Evolutionary conservation across 2,888 invertebrate genomes (phyloP).

Genomic region (Malthinus flaveolus): DNA sequence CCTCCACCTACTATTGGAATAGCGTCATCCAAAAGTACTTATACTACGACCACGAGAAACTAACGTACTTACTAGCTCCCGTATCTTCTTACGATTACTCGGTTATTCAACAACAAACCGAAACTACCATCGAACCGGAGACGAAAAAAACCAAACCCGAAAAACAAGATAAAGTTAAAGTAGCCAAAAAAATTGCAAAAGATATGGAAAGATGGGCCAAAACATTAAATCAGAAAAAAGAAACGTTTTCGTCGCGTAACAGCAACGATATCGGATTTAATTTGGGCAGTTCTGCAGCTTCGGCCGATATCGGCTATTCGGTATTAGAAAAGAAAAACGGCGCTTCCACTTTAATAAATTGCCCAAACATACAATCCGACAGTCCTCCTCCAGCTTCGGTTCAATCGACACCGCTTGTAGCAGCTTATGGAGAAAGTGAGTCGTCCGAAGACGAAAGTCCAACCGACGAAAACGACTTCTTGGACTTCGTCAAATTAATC

Average conservation of each 20-base stretch:
- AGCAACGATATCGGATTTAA: slow-evolving; percentile 35
- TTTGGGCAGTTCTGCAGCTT: slow-evolving; percentile 61
- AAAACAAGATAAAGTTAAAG: slow-evolving; percentile 93
- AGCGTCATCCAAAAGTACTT: slow-evolving; percentile 87
- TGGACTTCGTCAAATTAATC: slow-evolving; percentile 88
- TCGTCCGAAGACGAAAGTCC: slow-evolving; percentile 60
- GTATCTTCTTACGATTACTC: slow-evolving; percentile 42
- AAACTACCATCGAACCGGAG: slow-evolving; percentile 49
- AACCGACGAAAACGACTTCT: slow-evolving; percentile 72
- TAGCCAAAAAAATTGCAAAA: slow-evolving; percentile 96
- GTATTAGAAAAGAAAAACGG: slow-evolving; percentile 78
- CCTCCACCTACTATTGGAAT: slow-evolving; percentile 95
- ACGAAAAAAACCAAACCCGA: slow-evolving; percentile 72
- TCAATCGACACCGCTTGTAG: slow-evolving; percentile 62
- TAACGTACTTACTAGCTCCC: slow-evolving; percentile 64
- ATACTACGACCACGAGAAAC: slow-evolving; percentile 86
- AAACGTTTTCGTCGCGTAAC: slow-evolving; percentile 55
- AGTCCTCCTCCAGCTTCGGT: slow-evolving; percentile 21
- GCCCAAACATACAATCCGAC: slow-evolving; percentile 49
- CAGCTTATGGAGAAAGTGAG: slow-evolving; percentile 79
- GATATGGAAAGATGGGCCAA: slow-evolving; percentile 97
- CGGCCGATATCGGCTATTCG: slow-evolving; percentile 92
- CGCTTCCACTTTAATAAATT: slow-evolving; percentile 23
- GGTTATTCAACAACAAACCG: slow-evolving; percentile 40
- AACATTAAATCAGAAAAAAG: slow-evolving; percentile 94